phyloP scores from a whole-genome alignment of 53 echinoderm and acorn worm genomes.

The Antedon mediterranea region DNA sequence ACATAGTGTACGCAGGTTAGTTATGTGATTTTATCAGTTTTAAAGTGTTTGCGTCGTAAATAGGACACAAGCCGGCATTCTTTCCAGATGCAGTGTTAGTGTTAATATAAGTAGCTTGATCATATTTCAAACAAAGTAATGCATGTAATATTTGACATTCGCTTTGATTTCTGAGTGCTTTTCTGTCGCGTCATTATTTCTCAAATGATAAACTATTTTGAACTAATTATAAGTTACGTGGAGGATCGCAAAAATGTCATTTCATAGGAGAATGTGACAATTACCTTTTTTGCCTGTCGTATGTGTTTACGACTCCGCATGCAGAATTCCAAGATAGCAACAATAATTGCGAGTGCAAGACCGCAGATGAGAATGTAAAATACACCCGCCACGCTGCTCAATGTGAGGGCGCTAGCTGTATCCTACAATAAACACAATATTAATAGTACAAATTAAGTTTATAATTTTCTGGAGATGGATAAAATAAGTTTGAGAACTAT shows the following conservation, averaged over 20 bases:
- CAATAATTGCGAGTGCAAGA: conserved; percentile 57
- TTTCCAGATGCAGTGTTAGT: neutral
- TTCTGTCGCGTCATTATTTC: neutral
- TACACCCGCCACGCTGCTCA: conserved; percentile 94
- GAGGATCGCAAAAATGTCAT: neutral
- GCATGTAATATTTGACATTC: neutral
- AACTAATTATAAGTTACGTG: neutral
- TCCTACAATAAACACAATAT: conserved; percentile 27
- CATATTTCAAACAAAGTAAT: neutral
- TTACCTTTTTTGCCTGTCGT: neutral
- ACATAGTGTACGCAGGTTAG: too few species aligned
- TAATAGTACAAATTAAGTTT: too few species aligned
- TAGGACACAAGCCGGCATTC: neutral
- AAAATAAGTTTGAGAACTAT: too few species aligned
- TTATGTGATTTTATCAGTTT: neutral
- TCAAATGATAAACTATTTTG: neutral
- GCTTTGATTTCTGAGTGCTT: neutral
- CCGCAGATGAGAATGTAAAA: conserved; percentile 92
- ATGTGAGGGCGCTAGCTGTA: conserved; percentile 51
- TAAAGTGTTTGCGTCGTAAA: neutral
- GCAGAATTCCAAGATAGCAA: conserved; percentile 78
- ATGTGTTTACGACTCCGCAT: conserved; percentile 4
- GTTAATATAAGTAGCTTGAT: neutral
- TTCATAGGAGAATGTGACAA: neutral
- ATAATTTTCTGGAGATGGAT: too few species aligned